Evolutionary conservation across 2,888 invertebrate genomes (phyloP).

Genomic region (Aporophyla nigra): DNA sequence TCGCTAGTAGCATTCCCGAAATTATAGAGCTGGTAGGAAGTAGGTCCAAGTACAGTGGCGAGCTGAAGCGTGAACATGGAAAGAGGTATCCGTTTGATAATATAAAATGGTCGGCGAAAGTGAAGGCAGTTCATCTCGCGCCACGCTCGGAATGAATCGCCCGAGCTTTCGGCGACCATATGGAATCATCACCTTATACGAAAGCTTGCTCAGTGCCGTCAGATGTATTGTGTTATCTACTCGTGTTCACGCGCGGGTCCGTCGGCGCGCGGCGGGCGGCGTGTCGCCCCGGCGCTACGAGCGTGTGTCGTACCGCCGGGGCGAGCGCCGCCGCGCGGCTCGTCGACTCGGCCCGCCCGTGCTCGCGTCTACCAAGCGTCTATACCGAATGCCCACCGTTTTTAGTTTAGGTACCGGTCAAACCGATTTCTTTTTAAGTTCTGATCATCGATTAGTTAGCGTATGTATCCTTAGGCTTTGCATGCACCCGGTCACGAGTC

Average conservation of each 20-base stretch:
- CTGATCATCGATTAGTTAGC: slow-evolving; percentile 90
- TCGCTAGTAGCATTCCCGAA: slow-evolving; percentile 99
- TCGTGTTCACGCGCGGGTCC: slow-evolving; percentile 84
- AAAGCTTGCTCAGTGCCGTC: slow-evolving; percentile 91
- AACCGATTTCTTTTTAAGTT: slow-evolving; percentile 90
- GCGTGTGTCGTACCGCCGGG: slow-evolving; percentile 67
- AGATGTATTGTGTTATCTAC: slow-evolving; percentile 92
- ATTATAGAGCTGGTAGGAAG: slow-evolving; percentile 99
- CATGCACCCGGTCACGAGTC: slow-evolving; percentile 90
- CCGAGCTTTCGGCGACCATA: slow-evolving; percentile 84
- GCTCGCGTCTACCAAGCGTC: slow-evolving; percentile 90
- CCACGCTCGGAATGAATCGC: slow-evolving; percentile 83
- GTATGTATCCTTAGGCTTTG: slow-evolving; percentile 90
- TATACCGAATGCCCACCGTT: slow-evolving; percentile 89
- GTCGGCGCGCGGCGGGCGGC: slow-evolving; percentile 69
- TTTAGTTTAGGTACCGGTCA: slow-evolving; percentile 88
- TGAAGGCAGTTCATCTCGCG: slow-evolving; percentile 85
- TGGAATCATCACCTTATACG: slow-evolving; percentile 86
- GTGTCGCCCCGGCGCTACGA: slow-evolving; percentile 73
- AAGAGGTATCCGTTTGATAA: slow-evolving; percentile 96
- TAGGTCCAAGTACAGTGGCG: slow-evolving; percentile 99
- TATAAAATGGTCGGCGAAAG: slow-evolving; percentile 86
- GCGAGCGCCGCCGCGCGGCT: slow-evolving; percentile 71
- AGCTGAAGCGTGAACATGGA: slow-evolving; percentile 99
- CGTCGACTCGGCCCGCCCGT: slow-evolving; percentile 79